phyloP scores from a whole-genome alignment of 2,888 invertebrate species.

The Diogma glabrata region DNA sequence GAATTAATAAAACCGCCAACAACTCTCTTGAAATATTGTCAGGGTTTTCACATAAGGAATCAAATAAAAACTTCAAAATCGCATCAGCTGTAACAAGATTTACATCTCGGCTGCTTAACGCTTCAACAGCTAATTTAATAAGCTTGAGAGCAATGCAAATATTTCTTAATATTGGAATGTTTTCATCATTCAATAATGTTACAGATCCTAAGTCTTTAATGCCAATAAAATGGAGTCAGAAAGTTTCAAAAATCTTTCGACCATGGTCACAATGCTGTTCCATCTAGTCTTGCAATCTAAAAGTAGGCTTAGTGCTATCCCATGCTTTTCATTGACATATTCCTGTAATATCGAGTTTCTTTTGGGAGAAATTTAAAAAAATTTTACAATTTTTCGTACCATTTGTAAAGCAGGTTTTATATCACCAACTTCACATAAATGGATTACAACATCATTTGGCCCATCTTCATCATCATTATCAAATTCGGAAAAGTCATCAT shows the following conservation, averaged over 20 bases:
- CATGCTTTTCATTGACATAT: neutral
- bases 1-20: conserved; percentile 9
- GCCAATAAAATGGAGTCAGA: too few relatives aligned
- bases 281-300: too few relatives aligned
- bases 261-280: too few relatives aligned
- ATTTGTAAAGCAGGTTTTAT: too few relatives aligned
- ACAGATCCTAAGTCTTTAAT: too few relatives aligned
- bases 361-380: neutral
- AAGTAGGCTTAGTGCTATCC: neutral
- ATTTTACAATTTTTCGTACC: too few relatives aligned
- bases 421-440: too few relatives aligned
- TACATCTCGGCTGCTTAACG: conserved; percentile 12
- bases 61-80: conserved; percentile 7
- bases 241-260: too few relatives aligned
- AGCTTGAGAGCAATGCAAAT: neutral
- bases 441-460: too few relatives aligned
- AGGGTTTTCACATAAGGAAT: conserved; percentile 11
- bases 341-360: neutral
- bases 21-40: conserved; percentile 13
- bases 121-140: conserved; percentile 15
- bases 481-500: too few relatives aligned
- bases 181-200: neutral
- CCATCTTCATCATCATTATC: too few relatives aligned
- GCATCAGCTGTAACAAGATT: conserved; percentile 14
- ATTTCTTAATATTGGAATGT: neutral